Evolutionary conservation across 2,888 invertebrate genomes (phyloP).

Genomic region (Acleris laterana): DNA sequence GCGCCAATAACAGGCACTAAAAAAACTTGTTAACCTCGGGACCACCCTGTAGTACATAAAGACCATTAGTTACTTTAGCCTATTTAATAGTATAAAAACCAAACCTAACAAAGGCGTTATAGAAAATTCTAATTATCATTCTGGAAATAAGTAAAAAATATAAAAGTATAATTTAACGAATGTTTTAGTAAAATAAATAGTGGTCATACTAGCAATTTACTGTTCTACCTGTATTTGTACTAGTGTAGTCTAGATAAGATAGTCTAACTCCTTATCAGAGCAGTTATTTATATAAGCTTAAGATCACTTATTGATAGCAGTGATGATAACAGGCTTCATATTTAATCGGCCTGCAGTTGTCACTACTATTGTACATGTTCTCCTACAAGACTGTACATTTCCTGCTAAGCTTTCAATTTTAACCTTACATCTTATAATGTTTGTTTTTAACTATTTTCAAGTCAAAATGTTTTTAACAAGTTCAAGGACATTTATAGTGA

Average conservation of each 20-base stretch:
- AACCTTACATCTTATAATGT: conserved; percentile 62
- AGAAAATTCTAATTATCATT: too few relatives aligned
- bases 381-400: conserved; percentile 58
- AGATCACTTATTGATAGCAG: conserved; percentile 75
- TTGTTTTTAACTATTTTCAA: conserved; percentile 59
- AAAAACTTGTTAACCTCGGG: too few relatives aligned
- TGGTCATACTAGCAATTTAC: conserved; percentile 35
- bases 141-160: too few relatives aligned
- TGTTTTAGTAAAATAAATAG: conserved; percentile 10
- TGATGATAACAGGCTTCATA: conserved; percentile 66
- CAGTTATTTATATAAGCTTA: conserved; percentile 78
- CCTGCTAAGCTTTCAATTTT: conserved; percentile 42
- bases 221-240: conserved; percentile 53
- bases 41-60: too few relatives aligned
- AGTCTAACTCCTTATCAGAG: conserved; percentile 71
- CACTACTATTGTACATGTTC: conserved; percentile 63
- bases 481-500: conserved; percentile 68
- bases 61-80: too few relatives aligned
- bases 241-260: conserved; percentile 68
- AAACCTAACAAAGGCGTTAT: too few relatives aligned
- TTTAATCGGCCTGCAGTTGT: conserved; percentile 61
- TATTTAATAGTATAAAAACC: too few relatives aligned
- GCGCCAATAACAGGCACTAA: too few relatives aligned
- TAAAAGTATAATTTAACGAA: background rate
- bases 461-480: conserved; percentile 68